Evolutionary conservation across 1,140 invertebrate species (phyloP).

Genomic region (Drosophila sucinea): DNA sequence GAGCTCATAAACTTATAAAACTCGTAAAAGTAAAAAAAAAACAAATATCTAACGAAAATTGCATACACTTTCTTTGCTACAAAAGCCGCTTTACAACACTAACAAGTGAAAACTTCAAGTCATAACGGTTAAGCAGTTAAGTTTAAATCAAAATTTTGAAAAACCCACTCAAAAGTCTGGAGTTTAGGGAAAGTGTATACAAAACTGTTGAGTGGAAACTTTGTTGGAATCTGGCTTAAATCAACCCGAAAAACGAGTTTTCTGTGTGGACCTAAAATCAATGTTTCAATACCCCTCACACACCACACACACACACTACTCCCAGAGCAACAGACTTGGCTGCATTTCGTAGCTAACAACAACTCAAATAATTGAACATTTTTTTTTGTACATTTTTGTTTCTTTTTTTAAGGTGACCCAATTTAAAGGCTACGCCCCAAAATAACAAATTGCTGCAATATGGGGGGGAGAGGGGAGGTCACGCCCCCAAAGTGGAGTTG

Average conservation of each 20-base stretch:
- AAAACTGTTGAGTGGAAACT: conserved; percentile 21
- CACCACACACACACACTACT: conserved; percentile 19
- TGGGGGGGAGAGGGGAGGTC: conserved; percentile 26
- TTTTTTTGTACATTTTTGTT: background rate
- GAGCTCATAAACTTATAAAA: conserved; percentile 68
- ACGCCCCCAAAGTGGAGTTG: conserved; percentile 34
- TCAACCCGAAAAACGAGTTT: conserved; percentile 64
- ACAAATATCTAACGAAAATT: conserved; percentile 27
- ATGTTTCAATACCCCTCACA: conserved; percentile 19
- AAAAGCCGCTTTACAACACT: background rate
- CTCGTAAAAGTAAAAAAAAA: conserved; percentile 34
- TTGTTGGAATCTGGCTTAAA: conserved; percentile 55
- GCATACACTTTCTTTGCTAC: conserved; percentile 13
- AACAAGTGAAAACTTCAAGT: background rate
- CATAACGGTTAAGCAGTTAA: background rate
- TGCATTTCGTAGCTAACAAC: conserved; percentile 53
- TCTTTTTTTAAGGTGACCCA: conserved; percentile 63
- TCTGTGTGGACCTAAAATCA: conserved; percentile 58
- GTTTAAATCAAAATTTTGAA: background rate
- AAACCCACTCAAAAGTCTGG: background rate
- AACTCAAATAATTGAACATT: conserved; percentile 66
- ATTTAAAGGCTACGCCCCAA: conserved; percentile 58
- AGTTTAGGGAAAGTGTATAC: conserved; percentile 34
- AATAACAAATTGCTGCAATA: conserved; percentile 65
- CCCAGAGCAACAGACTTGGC: conserved; percentile 12